Percentiles rank a stretch among this genome's conserved stretches.
Conservation (phyloP, 2,888 invertebrate species). For the Marronus borbonicus region DNA sequence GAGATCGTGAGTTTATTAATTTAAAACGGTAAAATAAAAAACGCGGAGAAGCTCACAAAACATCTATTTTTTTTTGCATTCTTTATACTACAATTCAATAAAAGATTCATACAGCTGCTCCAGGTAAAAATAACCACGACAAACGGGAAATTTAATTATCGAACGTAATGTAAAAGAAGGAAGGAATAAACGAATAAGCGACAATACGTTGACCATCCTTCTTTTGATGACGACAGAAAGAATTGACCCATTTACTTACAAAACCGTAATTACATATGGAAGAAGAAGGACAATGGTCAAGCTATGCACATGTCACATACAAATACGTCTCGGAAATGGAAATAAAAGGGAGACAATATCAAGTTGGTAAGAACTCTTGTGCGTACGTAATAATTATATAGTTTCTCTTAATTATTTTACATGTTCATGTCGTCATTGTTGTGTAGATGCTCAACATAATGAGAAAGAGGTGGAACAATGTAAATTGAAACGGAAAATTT, state of each 20-base stretch:
- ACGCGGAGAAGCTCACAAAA: neutral
- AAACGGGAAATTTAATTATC: constrained; percentile 4
- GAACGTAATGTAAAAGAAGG: no score
- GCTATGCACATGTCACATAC: constrained; percentile 32
- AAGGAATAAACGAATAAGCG: neutral
- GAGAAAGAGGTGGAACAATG: constrained; percentile 25
- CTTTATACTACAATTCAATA: no score
- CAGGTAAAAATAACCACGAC: constrained; percentile 4
- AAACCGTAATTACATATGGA: constrained; percentile 11
- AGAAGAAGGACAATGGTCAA: constrained; percentile 15
- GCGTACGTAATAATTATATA: constrained; percentile 28
- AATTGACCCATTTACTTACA: constrained; percentile 27
- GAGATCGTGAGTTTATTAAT: constrained; percentile 2
- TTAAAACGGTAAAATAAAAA: constrained; percentile 6
- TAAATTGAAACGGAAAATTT: neutral
- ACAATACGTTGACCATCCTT: neutral
- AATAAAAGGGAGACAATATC: neutral
- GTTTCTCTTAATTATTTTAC: constrained; percentile 44
- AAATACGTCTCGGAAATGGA: neutral
- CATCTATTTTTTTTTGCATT: neutral
- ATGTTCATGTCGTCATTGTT: neutral
- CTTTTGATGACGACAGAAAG: neutral
- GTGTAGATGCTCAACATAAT: constrained; percentile 16
- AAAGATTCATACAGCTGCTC: constrained; percentile 9
- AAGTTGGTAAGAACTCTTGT: neutral